Evolutionary conservation across 2,888 invertebrate species (phyloP).

Genomic region (Parnassius orleans): DNA sequence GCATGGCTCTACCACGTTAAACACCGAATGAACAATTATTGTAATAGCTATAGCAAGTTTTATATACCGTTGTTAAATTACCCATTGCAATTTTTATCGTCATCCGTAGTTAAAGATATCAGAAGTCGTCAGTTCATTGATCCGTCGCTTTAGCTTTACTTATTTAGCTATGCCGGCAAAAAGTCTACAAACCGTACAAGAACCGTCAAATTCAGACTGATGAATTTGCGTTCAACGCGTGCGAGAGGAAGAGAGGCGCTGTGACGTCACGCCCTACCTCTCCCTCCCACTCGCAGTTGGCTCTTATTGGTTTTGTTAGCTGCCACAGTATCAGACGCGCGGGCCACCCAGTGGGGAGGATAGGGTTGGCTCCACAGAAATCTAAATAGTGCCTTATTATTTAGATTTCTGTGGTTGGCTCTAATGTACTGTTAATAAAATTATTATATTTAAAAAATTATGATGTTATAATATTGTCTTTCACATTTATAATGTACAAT

Average conservation of each 20-base stretch:
- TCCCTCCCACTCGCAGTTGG: constrained; percentile 47
- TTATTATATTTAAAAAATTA: too few species aligned
- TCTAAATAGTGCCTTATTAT: too few species aligned
- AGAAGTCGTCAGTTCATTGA: constrained; percentile 10
- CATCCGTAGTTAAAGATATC: background rate
- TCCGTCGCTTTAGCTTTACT: constrained; percentile 1
- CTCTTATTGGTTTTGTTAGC: constrained; percentile 61
- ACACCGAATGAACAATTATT: too few species aligned
- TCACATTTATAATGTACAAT: too few species aligned
- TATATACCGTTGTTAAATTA: background rate
- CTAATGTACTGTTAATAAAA: too few species aligned
- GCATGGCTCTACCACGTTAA: too few species aligned
- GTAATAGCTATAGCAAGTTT: background rate
- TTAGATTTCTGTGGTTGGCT: too few species aligned
- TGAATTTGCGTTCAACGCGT: constrained; percentile 16
- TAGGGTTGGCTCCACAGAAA: constrained; percentile 65
- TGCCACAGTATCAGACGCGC: constrained; percentile 59
- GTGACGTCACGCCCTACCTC: constrained; percentile 40
- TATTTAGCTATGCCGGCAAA: constrained; percentile 15
- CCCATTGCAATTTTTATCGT: background rate
- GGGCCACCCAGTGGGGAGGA: constrained; percentile 64
- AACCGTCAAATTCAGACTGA: constrained; percentile 24
- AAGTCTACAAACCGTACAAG: constrained; percentile 17
- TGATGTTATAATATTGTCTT: too few species aligned
- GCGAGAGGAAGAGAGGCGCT: constrained; percentile 22